These are phyloP conservation scores for Troglohyphantes excavatus DNA, from an alignment of 2,888 invertebrate genomes.

Conservation along the genomic window DNA sequence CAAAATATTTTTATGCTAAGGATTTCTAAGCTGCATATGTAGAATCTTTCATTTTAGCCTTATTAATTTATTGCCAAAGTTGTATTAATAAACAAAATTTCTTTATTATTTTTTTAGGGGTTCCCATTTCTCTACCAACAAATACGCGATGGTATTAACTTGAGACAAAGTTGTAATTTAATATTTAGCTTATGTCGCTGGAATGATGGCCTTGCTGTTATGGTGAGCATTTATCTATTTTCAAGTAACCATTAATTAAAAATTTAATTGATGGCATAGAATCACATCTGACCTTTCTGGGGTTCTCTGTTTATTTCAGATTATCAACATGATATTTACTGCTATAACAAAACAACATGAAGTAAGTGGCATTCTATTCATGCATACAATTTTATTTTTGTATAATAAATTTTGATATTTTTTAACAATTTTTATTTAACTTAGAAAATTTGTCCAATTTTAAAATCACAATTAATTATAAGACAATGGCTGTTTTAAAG, in stretches of 20 bases:
- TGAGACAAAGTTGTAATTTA: constrained; percentile 94
- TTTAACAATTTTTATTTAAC: too few species aligned
- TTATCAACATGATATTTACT: constrained; percentile 94
- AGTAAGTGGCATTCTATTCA: constrained; percentile 84
- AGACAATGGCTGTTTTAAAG: too few species aligned
- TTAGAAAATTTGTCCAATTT: too few species aligned
- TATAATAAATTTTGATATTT: too few species aligned
- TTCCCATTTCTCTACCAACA: constrained; percentile 97
- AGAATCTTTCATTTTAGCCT: too few species aligned
- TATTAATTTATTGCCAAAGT: too few species aligned
- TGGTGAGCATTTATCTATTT: constrained; percentile 82
- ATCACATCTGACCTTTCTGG: background rate
- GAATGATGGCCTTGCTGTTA: constrained; percentile 93
- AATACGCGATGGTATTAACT: constrained; percentile 95
- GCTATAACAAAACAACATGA: constrained; percentile 95
- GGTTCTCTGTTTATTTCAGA: constrained; percentile 82
- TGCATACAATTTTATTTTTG: too few species aligned
- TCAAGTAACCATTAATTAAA: background rate
- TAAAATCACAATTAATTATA: too few species aligned
- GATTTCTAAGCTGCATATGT: too few species aligned
- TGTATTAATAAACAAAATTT: background rate
- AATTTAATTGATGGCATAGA: background rate
- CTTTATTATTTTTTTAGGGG: constrained; percentile 85
- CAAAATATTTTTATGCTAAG: too few species aligned
- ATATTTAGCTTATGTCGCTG: constrained; percentile 95